Evolutionary conservation across 2,888 invertebrate species (phyloP).

Genomic region (Mythimna vitellina): DNA sequence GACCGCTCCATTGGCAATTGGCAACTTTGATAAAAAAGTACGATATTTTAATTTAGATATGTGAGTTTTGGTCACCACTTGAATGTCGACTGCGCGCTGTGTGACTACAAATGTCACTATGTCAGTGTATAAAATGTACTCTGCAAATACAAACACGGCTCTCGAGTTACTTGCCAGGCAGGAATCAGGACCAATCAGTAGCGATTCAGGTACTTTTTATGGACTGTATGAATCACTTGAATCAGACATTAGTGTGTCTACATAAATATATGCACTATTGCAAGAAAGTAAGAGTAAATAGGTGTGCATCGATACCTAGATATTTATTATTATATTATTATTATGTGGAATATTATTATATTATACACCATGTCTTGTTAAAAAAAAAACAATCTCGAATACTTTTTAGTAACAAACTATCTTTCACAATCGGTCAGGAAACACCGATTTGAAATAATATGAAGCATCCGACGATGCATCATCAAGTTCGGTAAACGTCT

Average conservation of each 20-base stretch:
- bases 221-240: conserved; percentile 22
- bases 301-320: background rate
- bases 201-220: background rate
- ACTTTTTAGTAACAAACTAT: background rate
- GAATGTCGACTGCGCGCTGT: conserved; percentile 26
- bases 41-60: background rate
- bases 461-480: too few species aligned
- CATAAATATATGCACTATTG: background rate
- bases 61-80: conserved; percentile 16
- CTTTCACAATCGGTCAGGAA: background rate
- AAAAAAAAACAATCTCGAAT: too few species aligned
- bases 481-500: too few species aligned
- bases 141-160: conserved; percentile 20
- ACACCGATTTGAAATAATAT: background rate
- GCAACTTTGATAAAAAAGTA: background rate
- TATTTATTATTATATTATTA: too few species aligned
- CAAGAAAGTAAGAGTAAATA: conserved; percentile 2
- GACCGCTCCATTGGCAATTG: background rate
- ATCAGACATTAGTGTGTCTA: background rate
- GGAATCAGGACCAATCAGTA: conserved; percentile 17
- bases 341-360: too few species aligned
- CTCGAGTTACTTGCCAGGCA: conserved; percentile 32
- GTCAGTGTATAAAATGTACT: too few species aligned
- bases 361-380: too few species aligned
- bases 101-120: background rate